Evolutionary conservation across 1,140 invertebrate species (phyloP), one percentile per base, ranked within the genome.

Genomic region (Halictus rubicundus): DNA sequence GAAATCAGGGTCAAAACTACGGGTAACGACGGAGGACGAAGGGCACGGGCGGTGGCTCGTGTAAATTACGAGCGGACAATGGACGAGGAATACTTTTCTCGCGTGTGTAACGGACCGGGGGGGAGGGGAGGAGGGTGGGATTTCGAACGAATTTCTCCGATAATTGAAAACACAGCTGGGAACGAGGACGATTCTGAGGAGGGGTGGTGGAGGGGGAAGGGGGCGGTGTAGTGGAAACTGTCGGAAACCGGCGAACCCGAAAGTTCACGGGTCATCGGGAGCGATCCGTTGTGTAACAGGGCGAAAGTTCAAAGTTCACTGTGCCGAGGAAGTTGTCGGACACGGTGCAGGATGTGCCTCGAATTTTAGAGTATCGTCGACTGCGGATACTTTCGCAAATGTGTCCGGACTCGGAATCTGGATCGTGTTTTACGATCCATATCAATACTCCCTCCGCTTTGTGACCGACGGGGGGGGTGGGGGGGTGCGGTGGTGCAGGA

Each of bases 101-200:
- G 42, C 23, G 49, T 49, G 66, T 69, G 59, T 65, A 71, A 72
- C 59, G 21, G 25, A 12, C 39, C 21, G 46, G 25, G 54, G 23
- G 2, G 42, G 42, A 8, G 54, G 54, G 6, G 9, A 7, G 2
- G 25, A 12, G 16, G 0, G 39, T 23, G 63, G n/a, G 52, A 66
- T 70, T 71, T 54, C 54, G 54, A 82, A 80, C 71, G 80, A 86
- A 85, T 86, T 82, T 82, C 63, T 49, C 37, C 80, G 80, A 86
- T 85, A 86, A 86, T 86, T 85, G 83, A 86, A 83, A 86, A 86
- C 74, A 76, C 73, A 85, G 75, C 80, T 79, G 75, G 68, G 42
- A 66, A 70, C 59, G 70, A 81, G 65, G 82, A 84, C 39, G 64
- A 66, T 14, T 77, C 59, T 49, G 32, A 52, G 19, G 21, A 4